Conservation (phyloP, 1,140 invertebrate species). For the Sitophilus oryzae region DNA sequence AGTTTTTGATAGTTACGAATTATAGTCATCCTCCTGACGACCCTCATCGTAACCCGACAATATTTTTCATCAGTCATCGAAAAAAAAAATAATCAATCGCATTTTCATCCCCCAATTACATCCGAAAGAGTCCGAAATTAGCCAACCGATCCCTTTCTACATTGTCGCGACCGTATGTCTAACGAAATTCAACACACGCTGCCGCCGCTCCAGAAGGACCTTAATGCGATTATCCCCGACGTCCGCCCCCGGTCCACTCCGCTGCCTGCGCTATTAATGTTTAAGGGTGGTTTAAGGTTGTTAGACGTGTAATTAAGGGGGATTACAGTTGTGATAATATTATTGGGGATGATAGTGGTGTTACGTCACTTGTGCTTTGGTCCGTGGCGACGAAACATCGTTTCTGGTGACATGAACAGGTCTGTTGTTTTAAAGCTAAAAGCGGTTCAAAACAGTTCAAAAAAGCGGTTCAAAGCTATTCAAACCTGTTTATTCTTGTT, state of each 20-base stretch:
- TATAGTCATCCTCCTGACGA: too few species aligned
- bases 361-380: conserved; percentile 22
- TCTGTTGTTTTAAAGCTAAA: too few species aligned
- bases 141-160: background rate
- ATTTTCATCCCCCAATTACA: background rate
- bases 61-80: background rate
- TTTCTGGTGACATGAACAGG: too few species aligned
- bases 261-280: conserved; percentile 21
- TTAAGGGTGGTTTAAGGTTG: conserved; percentile 29
- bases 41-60: background rate
- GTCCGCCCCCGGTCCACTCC: conserved; percentile 2
- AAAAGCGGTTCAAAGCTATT: too few species aligned
- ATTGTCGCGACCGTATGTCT: conserved; percentile 5
- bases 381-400: conserved; percentile 4
- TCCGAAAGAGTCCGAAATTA: background rate
- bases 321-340: conserved; percentile 29
- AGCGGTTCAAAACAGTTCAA: too few species aligned
- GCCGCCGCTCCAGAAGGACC: conserved; percentile 13
- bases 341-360: conserved; percentile 27
- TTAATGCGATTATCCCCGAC: conserved; percentile 24
- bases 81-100: background rate
- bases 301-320: conserved; percentile 27
- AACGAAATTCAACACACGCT: conserved; percentile 19
- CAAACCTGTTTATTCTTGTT: too few species aligned
- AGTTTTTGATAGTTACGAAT: too few species aligned